phyloP scores from a whole-genome alignment of 1,140 invertebrate species.

The Eurytemora carolleeae region DNA sequence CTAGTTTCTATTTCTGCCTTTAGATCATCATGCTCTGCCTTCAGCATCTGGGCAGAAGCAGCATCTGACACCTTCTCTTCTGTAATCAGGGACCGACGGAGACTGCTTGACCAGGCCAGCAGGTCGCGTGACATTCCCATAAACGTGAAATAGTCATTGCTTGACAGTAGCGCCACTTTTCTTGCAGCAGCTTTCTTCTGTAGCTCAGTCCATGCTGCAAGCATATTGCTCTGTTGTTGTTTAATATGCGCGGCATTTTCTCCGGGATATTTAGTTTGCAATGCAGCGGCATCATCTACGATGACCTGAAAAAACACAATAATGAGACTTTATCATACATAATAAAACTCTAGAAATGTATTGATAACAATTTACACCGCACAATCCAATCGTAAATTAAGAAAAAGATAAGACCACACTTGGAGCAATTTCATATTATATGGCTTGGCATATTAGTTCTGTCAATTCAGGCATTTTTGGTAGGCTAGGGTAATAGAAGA shows the following conservation, averaged over 20 bases:
- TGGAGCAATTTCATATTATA: too few species aligned
- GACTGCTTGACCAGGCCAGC: conserved; percentile 60
- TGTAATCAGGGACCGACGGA: conserved; percentile 54
- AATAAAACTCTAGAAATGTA: too few species aligned
- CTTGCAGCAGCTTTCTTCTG: conserved; percentile 56
- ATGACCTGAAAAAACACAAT: too few species aligned
- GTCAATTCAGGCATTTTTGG: too few species aligned
- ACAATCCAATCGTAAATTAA: too few species aligned
- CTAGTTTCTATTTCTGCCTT: conserved; percentile 85
- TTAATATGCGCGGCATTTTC: conserved; percentile 73
- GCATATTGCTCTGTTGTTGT: conserved; percentile 57
- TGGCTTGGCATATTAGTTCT: too few species aligned
- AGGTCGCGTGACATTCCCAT: conserved; percentile 53
- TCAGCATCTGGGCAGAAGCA: conserved; percentile 60
- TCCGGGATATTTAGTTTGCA: conserved; percentile 73
- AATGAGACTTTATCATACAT: too few species aligned
- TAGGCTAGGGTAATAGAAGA: too few species aligned
- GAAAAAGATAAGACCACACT: too few species aligned
- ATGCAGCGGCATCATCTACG: conserved; percentile 67
- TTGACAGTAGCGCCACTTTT: conserved; percentile 57
- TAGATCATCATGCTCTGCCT: conserved; percentile 70
- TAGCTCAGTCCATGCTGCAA: conserved; percentile 65
- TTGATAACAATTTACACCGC: too few species aligned
- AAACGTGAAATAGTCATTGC: conserved; percentile 53
- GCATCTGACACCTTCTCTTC: conserved; percentile 67